Evolutionary conservation across 2,888 invertebrate genomes (phyloP).

Genomic region (Cantharis rufa): DNA sequence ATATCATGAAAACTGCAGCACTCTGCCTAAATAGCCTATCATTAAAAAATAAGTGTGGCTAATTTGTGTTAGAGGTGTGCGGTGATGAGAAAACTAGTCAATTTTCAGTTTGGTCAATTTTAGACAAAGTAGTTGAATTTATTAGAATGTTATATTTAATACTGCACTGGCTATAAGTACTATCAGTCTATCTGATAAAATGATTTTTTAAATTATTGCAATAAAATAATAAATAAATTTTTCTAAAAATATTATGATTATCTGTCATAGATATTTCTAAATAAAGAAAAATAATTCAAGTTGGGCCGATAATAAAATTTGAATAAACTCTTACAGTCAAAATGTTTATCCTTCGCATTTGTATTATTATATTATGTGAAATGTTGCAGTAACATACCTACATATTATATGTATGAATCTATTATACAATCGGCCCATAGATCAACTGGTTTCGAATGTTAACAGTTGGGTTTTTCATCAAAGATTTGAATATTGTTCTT

Average conservation of each 20-base stretch:
- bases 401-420: background rate
- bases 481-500: background rate
- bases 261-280: background rate
- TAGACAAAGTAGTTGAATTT: slow-evolving; percentile 52
- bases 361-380: background rate
- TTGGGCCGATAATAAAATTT: background rate
- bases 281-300: background rate
- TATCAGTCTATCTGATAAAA: slow-evolving; percentile 31
- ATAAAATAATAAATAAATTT: background rate
- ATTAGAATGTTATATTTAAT: slow-evolving; percentile 48
- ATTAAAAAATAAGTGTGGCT: slow-evolving; percentile 48
- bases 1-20: slow-evolving; percentile 43
- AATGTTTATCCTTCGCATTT: background rate
- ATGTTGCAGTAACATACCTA: background rate
- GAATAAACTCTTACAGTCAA: background rate
- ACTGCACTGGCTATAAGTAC: slow-evolving; percentile 40
- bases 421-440: background rate
- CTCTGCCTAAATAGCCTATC: slow-evolving; percentile 52
- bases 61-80: slow-evolving; percentile 51
- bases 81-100: slow-evolving; percentile 54
- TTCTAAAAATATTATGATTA: background rate
- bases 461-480: background rate
- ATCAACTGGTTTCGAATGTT: background rate
- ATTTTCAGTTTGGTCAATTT: slow-evolving; percentile 58
- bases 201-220: slow-evolving; percentile 11